A percentile compares a stretch with the other conserved stretches of the same genome.
Conservation (phyloP, 2,888 invertebrate genomes). For the Labia minor region DNA sequence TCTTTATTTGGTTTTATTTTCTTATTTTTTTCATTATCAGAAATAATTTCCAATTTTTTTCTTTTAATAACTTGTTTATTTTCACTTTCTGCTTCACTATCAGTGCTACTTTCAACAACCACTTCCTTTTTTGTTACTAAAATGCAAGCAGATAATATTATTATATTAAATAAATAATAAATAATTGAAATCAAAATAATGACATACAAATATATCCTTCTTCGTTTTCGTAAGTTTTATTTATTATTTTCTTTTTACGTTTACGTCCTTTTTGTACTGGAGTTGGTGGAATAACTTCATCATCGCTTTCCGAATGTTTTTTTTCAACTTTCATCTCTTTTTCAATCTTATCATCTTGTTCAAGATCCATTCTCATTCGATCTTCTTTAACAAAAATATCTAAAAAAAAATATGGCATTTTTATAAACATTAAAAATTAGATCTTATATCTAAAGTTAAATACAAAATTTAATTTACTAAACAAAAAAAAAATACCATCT, state of each 20-base stretch:
- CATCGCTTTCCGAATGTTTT: slow-evolving; percentile 20
- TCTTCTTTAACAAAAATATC: neutral
- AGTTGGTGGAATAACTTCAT: slow-evolving; percentile 21
- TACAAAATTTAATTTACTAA: neutral
- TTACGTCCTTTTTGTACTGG: slow-evolving; percentile 22
- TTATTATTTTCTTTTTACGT: slow-evolving; percentile 26
- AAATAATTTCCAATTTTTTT: neutral
- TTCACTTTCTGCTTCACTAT: neutral
- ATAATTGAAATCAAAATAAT: neutral
- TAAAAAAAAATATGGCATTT: neutral
- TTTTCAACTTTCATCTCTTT: neutral
- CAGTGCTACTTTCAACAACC: neutral
- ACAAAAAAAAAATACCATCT: slow-evolving; percentile 3
- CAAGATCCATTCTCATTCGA: neutral
- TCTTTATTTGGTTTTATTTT: neutral
- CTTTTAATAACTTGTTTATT: neutral
- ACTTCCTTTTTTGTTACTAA: neutral
- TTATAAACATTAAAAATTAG: neutral
- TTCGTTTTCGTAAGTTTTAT: slow-evolving; percentile 34
- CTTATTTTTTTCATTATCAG: neutral
- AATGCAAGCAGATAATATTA: neutral
- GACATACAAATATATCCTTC: slow-evolving; percentile 34
- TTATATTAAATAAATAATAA: neutral
- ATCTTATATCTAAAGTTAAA: neutral
- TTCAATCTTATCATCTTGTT: neutral